phyloP scores from a whole-genome alignment of 2,888 invertebrate species.

The Noctua janthe region DNA sequence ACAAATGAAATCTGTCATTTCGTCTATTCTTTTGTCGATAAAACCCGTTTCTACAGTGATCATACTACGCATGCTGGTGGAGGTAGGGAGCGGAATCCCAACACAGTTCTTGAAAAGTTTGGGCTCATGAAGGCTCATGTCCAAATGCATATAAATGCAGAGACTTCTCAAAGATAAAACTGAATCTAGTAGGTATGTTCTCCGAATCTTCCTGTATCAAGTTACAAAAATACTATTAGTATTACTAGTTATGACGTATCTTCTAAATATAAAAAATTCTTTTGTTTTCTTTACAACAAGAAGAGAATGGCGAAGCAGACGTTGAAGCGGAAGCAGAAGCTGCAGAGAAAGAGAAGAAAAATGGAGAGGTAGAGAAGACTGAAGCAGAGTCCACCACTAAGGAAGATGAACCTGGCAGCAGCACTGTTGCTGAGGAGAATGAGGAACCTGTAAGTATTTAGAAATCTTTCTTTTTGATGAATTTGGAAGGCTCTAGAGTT shows the following conservation, averaged over 20 bases:
- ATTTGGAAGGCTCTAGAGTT: too few relatives aligned
- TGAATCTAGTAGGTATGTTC: background rate
- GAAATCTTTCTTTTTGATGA: background rate
- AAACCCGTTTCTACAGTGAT: too few relatives aligned
- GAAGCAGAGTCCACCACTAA: constrained; percentile 81
- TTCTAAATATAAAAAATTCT: background rate
- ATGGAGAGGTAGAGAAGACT: constrained; percentile 73
- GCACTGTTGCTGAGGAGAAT: constrained; percentile 67
- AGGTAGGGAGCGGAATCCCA: background rate
- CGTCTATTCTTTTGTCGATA: too few relatives aligned
- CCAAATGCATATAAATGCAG: background rate
- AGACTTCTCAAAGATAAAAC: background rate
- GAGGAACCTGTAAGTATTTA: constrained; percentile 79
- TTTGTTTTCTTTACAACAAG: constrained; percentile 66
- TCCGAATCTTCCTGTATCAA: background rate
- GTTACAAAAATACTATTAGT: background rate
- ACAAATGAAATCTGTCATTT: too few relatives aligned
- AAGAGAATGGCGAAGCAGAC: constrained; percentile 89
- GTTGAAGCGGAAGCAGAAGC: constrained; percentile 71
- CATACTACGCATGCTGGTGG: background rate
- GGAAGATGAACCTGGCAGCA: constrained; percentile 78
- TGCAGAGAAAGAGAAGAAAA: constrained; percentile 57
- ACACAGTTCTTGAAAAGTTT: background rate
- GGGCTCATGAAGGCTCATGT: background rate
- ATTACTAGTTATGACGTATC: background rate